phyloP scores from a whole-genome alignment of 2,113 vertebrate genomes.

The Dromas ardeola region DNA sequence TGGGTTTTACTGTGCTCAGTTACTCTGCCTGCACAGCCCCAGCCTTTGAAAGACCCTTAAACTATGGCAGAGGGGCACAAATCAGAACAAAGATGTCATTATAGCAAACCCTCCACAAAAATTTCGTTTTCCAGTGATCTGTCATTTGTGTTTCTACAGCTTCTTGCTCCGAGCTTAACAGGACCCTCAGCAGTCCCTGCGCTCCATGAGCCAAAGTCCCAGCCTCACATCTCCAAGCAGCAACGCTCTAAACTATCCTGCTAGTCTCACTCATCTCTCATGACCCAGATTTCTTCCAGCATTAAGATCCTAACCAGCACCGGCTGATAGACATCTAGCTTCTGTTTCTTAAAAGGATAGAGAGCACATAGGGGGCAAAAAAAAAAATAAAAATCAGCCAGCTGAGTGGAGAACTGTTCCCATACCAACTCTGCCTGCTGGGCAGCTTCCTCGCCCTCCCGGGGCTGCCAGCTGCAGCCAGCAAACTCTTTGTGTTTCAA shows the following conservation, averaged over 20 bases:
- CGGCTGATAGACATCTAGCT: slow-evolving; percentile 23
- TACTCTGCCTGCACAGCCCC: background rate
- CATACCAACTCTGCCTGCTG: background rate
- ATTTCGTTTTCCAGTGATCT: background rate
- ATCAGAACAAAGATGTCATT: background rate
- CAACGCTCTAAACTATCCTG: background rate
- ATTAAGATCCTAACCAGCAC: background rate
- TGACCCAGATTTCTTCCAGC: slow-evolving; percentile 37
- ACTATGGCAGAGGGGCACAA: background rate
- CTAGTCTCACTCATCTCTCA: background rate
- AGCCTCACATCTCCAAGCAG: background rate
- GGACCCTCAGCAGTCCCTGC: background rate
- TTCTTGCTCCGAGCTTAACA: background rate
- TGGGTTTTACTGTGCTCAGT: background rate
- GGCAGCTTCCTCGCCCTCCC: background rate
- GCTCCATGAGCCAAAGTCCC: background rate
- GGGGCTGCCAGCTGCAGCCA: background rate
- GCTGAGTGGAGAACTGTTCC: background rate
- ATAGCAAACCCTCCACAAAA: background rate
- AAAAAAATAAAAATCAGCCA: background rate
- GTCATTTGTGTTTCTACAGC: background rate
- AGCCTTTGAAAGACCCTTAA: background rate
- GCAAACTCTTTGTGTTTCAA: background rate
- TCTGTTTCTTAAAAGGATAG: slow-evolving; percentile 26
- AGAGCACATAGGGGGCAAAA: background rate